Base-by-base conservation (phyloP, 64 coral and sea anemone genomes). In the Anthopleura sola region DNA sequence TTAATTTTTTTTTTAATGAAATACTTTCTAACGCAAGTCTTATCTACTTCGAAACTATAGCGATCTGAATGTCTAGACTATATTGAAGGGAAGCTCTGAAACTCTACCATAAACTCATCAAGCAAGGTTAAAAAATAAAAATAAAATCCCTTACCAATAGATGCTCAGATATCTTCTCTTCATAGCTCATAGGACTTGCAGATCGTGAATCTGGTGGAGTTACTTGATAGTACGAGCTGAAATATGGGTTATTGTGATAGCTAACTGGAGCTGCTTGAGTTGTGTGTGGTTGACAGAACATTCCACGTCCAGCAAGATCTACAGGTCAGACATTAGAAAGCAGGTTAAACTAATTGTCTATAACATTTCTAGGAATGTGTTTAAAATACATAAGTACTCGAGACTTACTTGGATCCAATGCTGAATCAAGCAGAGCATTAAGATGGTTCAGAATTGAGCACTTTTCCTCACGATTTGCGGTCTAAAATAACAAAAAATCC, bases 151-250 rank as follows among this genome's bases (percentile, higher is more conserved):
- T 78, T 82, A 91, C 89, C 89, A 91, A 33, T 18, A 86, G 66
- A 69, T 66, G 74, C 55, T 91, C 55, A 81, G 55, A 28, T 54
- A 60, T 48, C 44, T 79, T 91, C 38, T 91, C 89, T 49, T 91
- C 83, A 47, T 86, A 66, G 38, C 54, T 84, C 75, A 91, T 37
- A 1, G 89, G 89, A 20, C 89, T 91, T 0, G 89, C 75, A 39
- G 89, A 91, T 86, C 89, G 55, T 3, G 89, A 91, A 38, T 91
- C 84, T 75, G 89, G 89, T 6, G 89, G 89, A 36, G 89, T 91
- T 0, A 85, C 68, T 40, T 91, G 89, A 33, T 79, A 79, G 14
- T 79, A 79, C 11, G 76, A 79, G 24, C 76, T 48, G 18, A 79
- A 79, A 48, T 79, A 79, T 13, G 76, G 37, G 15, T 79, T 79